Evolutionary conservation across 2,888 invertebrate species (phyloP), one percentile per base, ranked within the genome.

Genomic region (Drosophila acutilabella): DNA sequence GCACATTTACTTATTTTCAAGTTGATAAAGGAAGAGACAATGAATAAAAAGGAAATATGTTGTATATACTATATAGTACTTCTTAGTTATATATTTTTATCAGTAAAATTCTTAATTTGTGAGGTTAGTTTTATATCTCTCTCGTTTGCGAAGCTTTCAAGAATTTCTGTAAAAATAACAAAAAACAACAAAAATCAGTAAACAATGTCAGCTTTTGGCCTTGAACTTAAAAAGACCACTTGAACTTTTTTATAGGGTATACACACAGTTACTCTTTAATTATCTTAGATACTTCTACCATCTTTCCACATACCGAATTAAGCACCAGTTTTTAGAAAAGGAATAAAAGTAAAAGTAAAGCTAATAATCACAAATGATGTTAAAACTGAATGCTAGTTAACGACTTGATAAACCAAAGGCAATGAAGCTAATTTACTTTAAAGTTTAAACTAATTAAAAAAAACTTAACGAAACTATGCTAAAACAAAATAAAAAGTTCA

Each of bases 391-490:
- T 26, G 33, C 47, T 47, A 64, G 64, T 4, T 38, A 74, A 62
- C 64, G 62, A 77, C 71, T 71, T 67, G 45, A 51, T 60, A 65
- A 71, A 75, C 66, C 67, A 78, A 88, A 79, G 74, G 87, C 87
- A 87, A 82, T 82, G 82, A 87, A 82, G 71, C 69, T 69, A 64
- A 79, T 69, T 82, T 82, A 82, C 82, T 82, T 82, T 82, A 82
- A 71, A 69, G 50, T 50, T 87, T 87, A 79, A 71, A 69, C 48
- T 54, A 36, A 16, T 23, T 8, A 41, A 42, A 26, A 30, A 70
- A 59, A 61, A 60, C 59, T 45, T 33, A 68, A 69, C 51, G 64
- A 77, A 76, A 65, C 52, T 59, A 59, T 18, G 26, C 38, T 59
- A 57, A 14, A n/a, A 23, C 18, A 45, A 48, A 38, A 60, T 13